These are phyloP conservation scores for Rhodinocichla rosea DNA, from an alignment of 2,113 vertebrate genomes.

Conservation along the genomic window DNA sequence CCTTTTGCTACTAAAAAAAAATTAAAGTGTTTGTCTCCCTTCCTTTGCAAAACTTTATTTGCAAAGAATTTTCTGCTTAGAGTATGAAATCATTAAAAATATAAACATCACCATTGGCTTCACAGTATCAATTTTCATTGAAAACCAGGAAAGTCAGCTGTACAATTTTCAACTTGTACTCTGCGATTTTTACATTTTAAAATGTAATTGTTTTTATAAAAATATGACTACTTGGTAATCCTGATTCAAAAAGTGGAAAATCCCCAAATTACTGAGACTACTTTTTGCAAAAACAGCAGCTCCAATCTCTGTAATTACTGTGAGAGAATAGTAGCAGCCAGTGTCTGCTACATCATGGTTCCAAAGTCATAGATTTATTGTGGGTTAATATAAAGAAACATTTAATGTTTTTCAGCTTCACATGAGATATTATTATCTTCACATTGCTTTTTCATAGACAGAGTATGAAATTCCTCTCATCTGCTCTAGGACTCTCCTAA, in stretches of 20 bases:
- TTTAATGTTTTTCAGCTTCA: neutral
- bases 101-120: neutral
- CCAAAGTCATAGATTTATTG: neutral
- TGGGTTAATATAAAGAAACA: neutral
- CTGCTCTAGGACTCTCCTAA: neutral
- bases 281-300: neutral
- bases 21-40: neutral
- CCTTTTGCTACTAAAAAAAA: neutral
- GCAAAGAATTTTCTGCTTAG: neutral
- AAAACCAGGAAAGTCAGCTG: neutral
- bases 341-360: neutral
- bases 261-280: neutral
- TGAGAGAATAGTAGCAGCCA: neutral
- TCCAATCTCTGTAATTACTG: neutral
- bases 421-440: neutral
- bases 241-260: neutral
- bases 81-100: neutral
- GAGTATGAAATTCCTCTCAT: neutral
- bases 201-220: neutral
- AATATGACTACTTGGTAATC: neutral
- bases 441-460: neutral
- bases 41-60: neutral
- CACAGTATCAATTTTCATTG: neutral
- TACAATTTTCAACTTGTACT: neutral
- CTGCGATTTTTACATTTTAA: neutral